Evolutionary conservation across 2,113 vertebrate genomes (phyloP).

Genomic region (Cyprinodon variegatus): DNA sequence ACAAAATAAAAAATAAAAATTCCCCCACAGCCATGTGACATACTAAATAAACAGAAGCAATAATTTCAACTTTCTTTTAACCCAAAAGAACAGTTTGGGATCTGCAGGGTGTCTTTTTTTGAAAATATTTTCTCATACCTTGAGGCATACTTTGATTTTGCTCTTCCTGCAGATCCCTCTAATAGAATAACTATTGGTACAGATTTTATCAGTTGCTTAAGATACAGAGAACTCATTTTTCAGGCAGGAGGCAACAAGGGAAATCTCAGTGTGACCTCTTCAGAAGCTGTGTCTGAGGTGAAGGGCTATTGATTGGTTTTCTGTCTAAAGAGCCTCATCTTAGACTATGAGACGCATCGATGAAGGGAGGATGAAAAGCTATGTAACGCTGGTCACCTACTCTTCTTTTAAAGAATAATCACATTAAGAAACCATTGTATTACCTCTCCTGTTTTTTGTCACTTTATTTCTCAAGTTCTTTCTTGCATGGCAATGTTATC

Average conservation of each 20-base stretch:
- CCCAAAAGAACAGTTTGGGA: too few species aligned
- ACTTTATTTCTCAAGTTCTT: constrained; percentile 16
- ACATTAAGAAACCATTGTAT: constrained; percentile 17
- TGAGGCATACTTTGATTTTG: background rate
- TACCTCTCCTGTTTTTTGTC: background rate
- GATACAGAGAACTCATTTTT: constrained; percentile 24
- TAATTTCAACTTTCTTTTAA: background rate
- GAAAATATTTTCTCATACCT: too few species aligned
- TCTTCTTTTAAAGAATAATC: constrained; percentile 24
- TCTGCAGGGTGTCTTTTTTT: background rate
- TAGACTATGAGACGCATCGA: constrained; percentile 37
- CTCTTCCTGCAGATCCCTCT: background rate
- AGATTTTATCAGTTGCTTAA: constrained; percentile 34
- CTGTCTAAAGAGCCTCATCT: constrained; percentile 53
- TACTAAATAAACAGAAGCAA: background rate
- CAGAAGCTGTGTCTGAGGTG: constrained; percentile 41
- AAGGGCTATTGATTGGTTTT: constrained; percentile 66
- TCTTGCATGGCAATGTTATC: background rate
- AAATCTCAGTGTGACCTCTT: constrained; percentile 40
- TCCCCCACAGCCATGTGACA: background rate
- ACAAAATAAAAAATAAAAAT: background rate
- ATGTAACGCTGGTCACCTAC: constrained; percentile 26
- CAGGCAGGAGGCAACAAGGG: constrained; percentile 26
- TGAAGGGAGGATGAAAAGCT: constrained; percentile 52
- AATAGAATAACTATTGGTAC: constrained; percentile 16